A percentile compares a stretch with the other conserved stretches of the same genome.
phyloP scores from a whole-genome alignment of 1,140 invertebrate genomes.

The Arion vulgaris region DNA sequence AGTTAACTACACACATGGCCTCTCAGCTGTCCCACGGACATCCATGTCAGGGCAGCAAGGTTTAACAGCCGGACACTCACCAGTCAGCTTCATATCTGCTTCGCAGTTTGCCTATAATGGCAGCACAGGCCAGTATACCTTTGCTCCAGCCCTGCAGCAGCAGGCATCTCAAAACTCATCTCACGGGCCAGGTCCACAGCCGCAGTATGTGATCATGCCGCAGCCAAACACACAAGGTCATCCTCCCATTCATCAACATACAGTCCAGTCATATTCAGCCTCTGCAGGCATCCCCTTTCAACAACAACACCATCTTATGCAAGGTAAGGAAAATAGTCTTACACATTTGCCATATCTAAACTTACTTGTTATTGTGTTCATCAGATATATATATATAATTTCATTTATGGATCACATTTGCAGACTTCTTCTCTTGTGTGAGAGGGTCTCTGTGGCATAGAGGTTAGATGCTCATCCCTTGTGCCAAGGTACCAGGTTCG shows the following conservation, averaged over 20 bases:
- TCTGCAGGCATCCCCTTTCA: conserved; percentile 16
- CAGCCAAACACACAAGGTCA: conserved; percentile 19
- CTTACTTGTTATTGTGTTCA: too few species aligned
- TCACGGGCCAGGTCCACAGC: conserved; percentile 19
- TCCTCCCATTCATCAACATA: conserved; percentile 22
- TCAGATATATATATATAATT: too few species aligned
- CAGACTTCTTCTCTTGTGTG: too few species aligned
- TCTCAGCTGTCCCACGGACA: not conserved
- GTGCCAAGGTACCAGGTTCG: too few species aligned
- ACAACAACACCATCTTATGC: conserved; percentile 32
- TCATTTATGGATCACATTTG: too few species aligned
- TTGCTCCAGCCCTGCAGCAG: conserved; percentile 26
- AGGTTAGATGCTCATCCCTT: too few species aligned
- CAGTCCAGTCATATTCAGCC: conserved; percentile 13
- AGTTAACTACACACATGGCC: not conserved
- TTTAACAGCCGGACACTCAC: conserved; percentile 8
- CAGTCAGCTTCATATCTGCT: not conserved
- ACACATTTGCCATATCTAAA: too few species aligned
- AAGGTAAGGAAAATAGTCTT: conserved; percentile 1
- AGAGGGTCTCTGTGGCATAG: too few species aligned
- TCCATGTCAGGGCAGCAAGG: conserved; percentile 28
- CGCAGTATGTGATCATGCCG: conserved; percentile 33
- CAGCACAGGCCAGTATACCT: conserved; percentile 19
- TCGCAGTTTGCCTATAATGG: conserved; percentile 26
- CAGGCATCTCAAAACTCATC: conserved; percentile 29